Evolutionary conservation across 2,797 vertebrate species (phyloP).

Genomic region (Uromys caudimaculatus): DNA sequence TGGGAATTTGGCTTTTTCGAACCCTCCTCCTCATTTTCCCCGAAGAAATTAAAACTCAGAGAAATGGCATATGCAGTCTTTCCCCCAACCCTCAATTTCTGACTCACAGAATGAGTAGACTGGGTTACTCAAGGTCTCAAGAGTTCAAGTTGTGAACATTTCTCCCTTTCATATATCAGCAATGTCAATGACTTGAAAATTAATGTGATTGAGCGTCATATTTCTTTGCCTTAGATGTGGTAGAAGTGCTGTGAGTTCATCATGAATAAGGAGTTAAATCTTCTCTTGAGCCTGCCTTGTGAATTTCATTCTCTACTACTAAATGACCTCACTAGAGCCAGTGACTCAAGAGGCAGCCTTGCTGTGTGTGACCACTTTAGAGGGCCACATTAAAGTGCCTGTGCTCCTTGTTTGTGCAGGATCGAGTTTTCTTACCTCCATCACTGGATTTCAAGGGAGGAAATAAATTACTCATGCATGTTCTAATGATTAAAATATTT

Average conservation of each 20-base stretch:
- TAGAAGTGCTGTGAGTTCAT: constrained; percentile 70
- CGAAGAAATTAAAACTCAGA: constrained; percentile 70
- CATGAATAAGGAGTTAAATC: constrained; percentile 60
- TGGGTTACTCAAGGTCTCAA: constrained; percentile 74
- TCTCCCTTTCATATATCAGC: constrained; percentile 74
- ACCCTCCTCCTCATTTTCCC: constrained; percentile 65
- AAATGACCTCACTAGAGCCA: constrained; percentile 45
- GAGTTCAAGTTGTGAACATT: constrained; percentile 80
- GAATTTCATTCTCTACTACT: constrained; percentile 67
- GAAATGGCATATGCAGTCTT: constrained; percentile 52
- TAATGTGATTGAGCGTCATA: constrained; percentile 74
- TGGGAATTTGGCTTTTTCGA: constrained; percentile 58
- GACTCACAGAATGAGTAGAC: constrained; percentile 72
- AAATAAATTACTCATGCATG: constrained; percentile 82
- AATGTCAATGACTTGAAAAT: constrained; percentile 77
- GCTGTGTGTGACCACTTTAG: constrained; percentile 43
- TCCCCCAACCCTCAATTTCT: constrained; percentile 57
- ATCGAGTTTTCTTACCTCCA: constrained; percentile 81
- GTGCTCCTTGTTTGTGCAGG: constrained; percentile 71
- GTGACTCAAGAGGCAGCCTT: constrained; percentile 75
- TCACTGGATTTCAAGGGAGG: constrained; percentile 80
- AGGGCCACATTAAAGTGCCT: constrained; percentile 56
- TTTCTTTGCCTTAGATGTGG: constrained; percentile 77
- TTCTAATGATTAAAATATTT: constrained; percentile 81
- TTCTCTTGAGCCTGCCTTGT: constrained; percentile 62